Conservation (phyloP, 2,113 vertebrate species). For the Melospiza melodia region DNA sequence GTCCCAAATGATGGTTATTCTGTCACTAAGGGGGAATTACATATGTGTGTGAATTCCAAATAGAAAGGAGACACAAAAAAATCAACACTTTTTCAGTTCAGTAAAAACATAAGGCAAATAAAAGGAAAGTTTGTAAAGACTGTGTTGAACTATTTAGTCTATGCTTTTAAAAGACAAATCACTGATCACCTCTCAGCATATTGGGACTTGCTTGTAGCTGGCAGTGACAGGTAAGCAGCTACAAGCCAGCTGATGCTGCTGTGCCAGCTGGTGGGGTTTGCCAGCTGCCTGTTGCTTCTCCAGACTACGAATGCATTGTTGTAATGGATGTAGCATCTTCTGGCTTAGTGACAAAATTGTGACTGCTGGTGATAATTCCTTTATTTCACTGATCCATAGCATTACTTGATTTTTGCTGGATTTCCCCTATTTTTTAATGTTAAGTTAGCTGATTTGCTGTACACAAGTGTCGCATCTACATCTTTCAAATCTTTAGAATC, state of each 20-base stretch:
- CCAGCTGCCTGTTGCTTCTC: background rate
- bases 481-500: background rate
- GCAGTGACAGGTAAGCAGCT: conserved; percentile 49
- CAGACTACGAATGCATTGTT: background rate
- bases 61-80: background rate
- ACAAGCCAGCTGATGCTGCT: background rate
- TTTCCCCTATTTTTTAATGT: background rate
- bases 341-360: conserved; percentile 28
- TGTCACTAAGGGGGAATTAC: background rate
- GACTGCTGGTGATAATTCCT: conserved; percentile 2
- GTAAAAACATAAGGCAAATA: conserved; percentile 3
- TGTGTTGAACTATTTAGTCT: conserved; percentile 27
- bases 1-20: background rate
- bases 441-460: conserved; percentile 19
- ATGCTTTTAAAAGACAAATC: conserved; percentile 34
- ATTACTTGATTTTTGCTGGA: background rate
- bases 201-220: background rate
- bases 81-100: background rate
- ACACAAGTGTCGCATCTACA: background rate
- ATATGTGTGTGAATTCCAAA: background rate
- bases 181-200: conserved; percentile 21
- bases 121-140: conserved; percentile 36
- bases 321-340: background rate
- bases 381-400: background rate
- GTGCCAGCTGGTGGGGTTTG: background rate